Conservation (phyloP, 2,797 vertebrate species). For the Saxicola maurus region DNA sequence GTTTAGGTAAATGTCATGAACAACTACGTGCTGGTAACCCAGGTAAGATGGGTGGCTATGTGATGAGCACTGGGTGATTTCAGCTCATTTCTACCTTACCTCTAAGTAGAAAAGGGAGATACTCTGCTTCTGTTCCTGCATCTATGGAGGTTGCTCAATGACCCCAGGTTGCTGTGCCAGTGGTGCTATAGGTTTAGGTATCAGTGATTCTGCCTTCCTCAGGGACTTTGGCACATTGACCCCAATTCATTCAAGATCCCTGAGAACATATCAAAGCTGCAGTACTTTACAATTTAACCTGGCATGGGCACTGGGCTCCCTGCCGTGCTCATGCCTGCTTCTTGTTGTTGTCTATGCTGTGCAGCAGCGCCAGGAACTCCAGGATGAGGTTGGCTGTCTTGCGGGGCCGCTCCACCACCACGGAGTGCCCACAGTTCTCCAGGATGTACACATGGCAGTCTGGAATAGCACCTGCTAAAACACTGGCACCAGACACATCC, state of each 20-base stretch:
- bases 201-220: constrained; percentile 57
- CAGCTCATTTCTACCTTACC: constrained; percentile 18
- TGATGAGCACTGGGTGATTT: constrained; percentile 31
- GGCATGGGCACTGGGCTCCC: background rate
- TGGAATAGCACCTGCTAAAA: constrained; percentile 74
- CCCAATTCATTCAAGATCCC: constrained; percentile 63
- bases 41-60: background rate
- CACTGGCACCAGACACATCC: constrained; percentile 83
- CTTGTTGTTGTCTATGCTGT: constrained; percentile 75
- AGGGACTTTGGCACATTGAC: constrained; percentile 67
- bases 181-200: constrained; percentile 16
- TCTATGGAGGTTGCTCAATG: constrained; percentile 50
- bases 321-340: constrained; percentile 73
- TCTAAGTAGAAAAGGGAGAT: constrained; percentile 45
- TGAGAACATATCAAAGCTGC: constrained; percentile 68
- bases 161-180: constrained; percentile 40
- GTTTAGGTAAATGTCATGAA: constrained; percentile 29
- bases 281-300: constrained; percentile 17
- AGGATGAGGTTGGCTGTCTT: constrained; percentile 84
- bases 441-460: constrained; percentile 82
- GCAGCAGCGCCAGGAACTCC: constrained; percentile 79
- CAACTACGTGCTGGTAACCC: background rate
- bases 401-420: constrained; percentile 87
- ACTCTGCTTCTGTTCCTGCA: constrained; percentile 13
- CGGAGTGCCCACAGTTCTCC: constrained; percentile 90